These are phyloP conservation scores for Oreochromis niloticus DNA, from an alignment of 2,113 vertebrate genomes.

Conservation along the genomic window DNA sequence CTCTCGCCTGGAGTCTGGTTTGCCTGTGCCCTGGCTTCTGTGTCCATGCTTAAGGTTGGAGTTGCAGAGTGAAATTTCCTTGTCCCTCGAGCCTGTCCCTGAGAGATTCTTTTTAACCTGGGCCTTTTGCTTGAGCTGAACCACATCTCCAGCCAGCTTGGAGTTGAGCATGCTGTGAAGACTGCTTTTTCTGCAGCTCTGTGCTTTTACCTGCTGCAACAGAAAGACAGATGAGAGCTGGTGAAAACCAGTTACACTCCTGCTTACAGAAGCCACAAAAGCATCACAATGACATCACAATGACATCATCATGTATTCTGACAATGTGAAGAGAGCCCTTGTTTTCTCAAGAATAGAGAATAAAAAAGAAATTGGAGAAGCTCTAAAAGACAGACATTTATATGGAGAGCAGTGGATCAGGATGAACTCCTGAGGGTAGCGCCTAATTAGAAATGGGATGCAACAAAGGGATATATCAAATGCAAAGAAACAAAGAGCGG, in stretches of 20 bases:
- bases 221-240: constrained; percentile 36
- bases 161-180: constrained; percentile 67
- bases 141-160: constrained; percentile 68
- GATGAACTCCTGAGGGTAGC: constrained; percentile 33
- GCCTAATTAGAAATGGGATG: constrained; percentile 50
- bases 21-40: constrained; percentile 68
- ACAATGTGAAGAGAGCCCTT: constrained; percentile 1
- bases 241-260: constrained; percentile 40
- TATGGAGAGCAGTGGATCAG: constrained; percentile 33
- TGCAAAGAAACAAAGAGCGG: constrained; percentile 31
- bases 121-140: constrained; percentile 83
- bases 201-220: constrained; percentile 75
- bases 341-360: constrained; percentile 26
- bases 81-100: constrained; percentile 74
- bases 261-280: constrained; percentile 28
- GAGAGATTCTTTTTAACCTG: constrained; percentile 74
- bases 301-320: neutral
- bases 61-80: constrained; percentile 68
- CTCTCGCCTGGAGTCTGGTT: constrained; percentile 61
- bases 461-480: constrained; percentile 51
- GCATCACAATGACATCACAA: constrained; percentile 7
- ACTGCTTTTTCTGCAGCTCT: constrained; percentile 72
- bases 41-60: constrained; percentile 80
- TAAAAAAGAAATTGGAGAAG: constrained; percentile 15
- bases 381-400: constrained; percentile 41